Conservation (phyloP, 2,113 vertebrate genomes). For the Perccottus glenii region DNA sequence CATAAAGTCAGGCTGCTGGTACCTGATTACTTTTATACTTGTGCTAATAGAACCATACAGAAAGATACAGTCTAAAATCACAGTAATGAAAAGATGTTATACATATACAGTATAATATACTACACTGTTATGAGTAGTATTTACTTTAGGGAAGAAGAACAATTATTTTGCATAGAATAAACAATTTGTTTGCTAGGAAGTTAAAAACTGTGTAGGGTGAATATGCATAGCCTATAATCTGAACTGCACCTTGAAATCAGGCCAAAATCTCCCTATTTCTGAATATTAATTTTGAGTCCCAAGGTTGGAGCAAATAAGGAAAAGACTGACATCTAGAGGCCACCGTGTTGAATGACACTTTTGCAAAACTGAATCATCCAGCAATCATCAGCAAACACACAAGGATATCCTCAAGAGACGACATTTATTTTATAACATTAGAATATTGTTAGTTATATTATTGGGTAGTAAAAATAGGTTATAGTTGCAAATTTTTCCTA, state of each 20-base stretch:
- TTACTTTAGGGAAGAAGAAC: no score
- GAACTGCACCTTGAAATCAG: no score
- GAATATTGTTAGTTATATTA: no score
- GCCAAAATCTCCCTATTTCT: not conserved
- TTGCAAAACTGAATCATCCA: not conserved
- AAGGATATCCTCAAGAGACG: not conserved
- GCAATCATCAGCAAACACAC: not conserved
- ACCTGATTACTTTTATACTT: not conserved
- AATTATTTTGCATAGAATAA: no score
- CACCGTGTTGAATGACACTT: not conserved
- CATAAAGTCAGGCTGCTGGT: conserved; percentile 13
- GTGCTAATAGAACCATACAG: not conserved
- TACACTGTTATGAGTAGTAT: no score
- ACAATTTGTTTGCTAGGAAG: no score
- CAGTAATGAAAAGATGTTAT: not conserved
- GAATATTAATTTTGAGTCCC: not conserved
- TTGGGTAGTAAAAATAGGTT: no score
- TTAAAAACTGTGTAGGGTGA: no score
- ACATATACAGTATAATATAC: not conserved
- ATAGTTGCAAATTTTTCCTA: no score
- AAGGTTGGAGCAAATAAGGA: not conserved
- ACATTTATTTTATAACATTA: no score
- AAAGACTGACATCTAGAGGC: conserved; percentile 63
- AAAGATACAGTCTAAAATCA: not conserved
- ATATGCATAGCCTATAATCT: no score